Base-by-base conservation (phyloP, 2,888 invertebrate species). In the Agonopterix subpropinquella region DNA sequence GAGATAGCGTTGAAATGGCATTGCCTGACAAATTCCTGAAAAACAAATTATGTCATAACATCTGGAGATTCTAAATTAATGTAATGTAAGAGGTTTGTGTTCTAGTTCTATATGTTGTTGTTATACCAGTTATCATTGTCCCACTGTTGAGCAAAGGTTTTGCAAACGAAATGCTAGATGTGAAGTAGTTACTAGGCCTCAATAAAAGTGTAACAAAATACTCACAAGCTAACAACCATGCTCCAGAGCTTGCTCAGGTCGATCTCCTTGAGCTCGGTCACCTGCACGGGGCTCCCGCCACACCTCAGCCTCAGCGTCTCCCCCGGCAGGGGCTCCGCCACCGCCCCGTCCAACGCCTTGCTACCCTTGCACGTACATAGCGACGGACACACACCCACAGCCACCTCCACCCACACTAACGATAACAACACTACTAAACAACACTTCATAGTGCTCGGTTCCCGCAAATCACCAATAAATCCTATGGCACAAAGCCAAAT, bases 141-240 rank as follows among this genome's bases (percentile, higher is more conserved):
- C 28, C 28, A 28, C 28, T 28, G 28, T 28, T 7, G 7, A 28
- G 28, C 28, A 5, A 5, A 28, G 28, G 18, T 18, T 5, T 5
- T 28, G 28, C 28, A 28, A 28, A 28, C 28, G 7, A 7, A 28
- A 28, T 28, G 28, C 28, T 28, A 28, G 28, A 28, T 5, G 28
- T 28, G 28, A 7, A 28, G 5, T 28, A 28, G 28, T 7, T 28
- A 28, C 28, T 28, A 28, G 28, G 28, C 28, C 5, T 7, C 11
- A 9, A 11, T 43, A 9, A 43, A 9, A 43, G 8, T 9, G 13
- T 43, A 28, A 1, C 28, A 28, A n/a, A 39, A 37, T 51, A 90
- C 92, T 91, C 88, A 93, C 93, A 93, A 77, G 75, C 92, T 92
- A 47, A 92, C 86, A 56, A 93, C 89, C 66, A 91, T 90, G 54